Base-by-base conservation (phyloP, 1,140 invertebrate genomes). In the Papilio polyxenes region DNA sequence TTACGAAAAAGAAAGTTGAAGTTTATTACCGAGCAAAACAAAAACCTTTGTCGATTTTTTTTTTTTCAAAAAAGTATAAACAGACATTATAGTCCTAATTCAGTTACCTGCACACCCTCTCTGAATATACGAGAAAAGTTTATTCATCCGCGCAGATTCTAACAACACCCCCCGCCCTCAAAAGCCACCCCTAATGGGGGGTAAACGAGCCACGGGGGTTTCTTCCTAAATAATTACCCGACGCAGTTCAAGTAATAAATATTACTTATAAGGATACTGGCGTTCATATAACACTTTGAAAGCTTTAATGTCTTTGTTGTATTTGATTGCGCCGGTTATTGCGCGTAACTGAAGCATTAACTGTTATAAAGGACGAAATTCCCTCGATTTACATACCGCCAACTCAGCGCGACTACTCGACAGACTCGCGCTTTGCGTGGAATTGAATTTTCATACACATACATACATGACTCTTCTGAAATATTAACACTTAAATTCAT, bases 171-270 rank as follows among this genome's bases (percentile, higher is more conserved):
- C 72, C 53, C 20, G 37, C 72, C 65, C 69, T 44, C 40, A 44
- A 44, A 44, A 4, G 74, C 20, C 37, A 65, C 65, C 72, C 75
- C 48, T 79, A 75, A 82, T 79, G 81, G 82, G 81, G 81, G 51
- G 75, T 48, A 56, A 75, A 56, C 74, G 79, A 82, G 83, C 65
- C 72, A 75, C 48, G 72, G 56, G 72, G 81, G 83, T 59, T 81
- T 85, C 82, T 85, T 85, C 85, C 85, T 90, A 90, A 90, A 90
- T 90, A 90, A 90, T 90, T 90, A 90, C 89, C 83, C 82, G 75
- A 76, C 83, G 82, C 89, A 86, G 88, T 89, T 88, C 87, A 87
- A 77, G 87, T 84, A 87, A 90, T 90, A 90, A 90, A 90, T 90
- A 89, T 89, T 89, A 90, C 89, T 89, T 90, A 89, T 87, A 89